Conservation (phyloP, 2,113 vertebrate genomes). For the Thunnus maccoyii region DNA sequence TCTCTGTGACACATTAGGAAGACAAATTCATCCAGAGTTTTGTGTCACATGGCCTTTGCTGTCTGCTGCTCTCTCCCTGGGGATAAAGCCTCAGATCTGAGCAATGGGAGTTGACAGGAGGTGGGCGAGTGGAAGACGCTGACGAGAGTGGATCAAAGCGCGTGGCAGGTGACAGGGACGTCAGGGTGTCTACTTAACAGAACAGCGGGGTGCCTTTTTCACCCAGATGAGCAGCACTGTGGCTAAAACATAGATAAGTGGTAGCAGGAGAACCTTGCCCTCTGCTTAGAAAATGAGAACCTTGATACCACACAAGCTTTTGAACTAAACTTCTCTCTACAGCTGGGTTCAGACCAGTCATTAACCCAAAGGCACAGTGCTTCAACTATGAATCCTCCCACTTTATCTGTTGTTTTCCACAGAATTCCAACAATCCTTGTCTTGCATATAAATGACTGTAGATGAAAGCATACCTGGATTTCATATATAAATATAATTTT, state of each 20-base stretch:
- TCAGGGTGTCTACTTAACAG: conserved; percentile 53
- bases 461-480: neutral
- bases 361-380: neutral
- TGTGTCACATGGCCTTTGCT: conserved; percentile 48
- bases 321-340: neutral
- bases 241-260: conserved; percentile 38
- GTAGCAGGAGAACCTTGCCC: neutral
- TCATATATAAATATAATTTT: conserved; percentile 1
- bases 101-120: conserved; percentile 65
- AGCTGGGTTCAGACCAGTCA: neutral
- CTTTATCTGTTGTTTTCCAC: neutral
- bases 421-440: neutral
- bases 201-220: conserved; percentile 40
- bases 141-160: conserved; percentile 66
- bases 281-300: neutral
- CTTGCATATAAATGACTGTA: neutral
- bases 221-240: conserved; percentile 36
- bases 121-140: conserved; percentile 57
- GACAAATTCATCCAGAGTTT: conserved; percentile 53
- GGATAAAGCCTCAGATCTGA: conserved; percentile 56
- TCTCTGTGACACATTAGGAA: conserved; percentile 52
- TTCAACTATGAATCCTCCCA: neutral
- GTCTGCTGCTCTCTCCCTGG: conserved; percentile 45
- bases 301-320: neutral
- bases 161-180: conserved; percentile 66